A percentile compares a stretch with the other conserved stretches of the same genome.
These are phyloP conservation scores for Listronotus bonariensis DNA, from an alignment of 1,140 invertebrate genomes.

Conservation along the genomic window DNA sequence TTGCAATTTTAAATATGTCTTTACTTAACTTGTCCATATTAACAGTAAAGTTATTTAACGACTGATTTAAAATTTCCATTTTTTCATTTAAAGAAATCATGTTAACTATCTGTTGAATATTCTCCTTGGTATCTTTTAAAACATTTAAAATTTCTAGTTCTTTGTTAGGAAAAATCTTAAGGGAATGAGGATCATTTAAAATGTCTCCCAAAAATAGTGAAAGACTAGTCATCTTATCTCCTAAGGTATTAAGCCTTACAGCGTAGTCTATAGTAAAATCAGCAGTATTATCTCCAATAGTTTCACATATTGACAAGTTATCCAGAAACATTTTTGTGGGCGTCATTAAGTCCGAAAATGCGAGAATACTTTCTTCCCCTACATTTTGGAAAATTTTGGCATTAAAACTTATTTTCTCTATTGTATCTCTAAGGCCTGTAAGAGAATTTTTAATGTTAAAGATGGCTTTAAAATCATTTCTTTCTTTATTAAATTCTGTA, in stretches of 20 bases:
- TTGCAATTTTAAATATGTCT: conserved; percentile 11
- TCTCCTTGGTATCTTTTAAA: conserved; percentile 18
- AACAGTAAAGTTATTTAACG: conserved; percentile 15
- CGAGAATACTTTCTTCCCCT: conserved; percentile 16
- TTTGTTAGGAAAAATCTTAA: conserved; percentile 20
- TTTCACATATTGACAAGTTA: conserved; percentile 26
- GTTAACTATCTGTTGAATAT: conserved; percentile 5
- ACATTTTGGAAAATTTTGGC: conserved; percentile 17
- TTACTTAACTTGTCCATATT: conserved; percentile 8
- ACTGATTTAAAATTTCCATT: conserved; percentile 40
- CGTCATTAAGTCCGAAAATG: conserved; percentile 16
- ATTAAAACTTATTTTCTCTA: conserved; percentile 2
- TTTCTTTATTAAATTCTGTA: conserved; percentile 30
- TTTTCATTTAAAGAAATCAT: conserved; percentile 36
- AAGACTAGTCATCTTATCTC: conserved; percentile 7
- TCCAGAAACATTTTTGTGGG: conserved; percentile 26
- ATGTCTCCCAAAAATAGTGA: conserved; percentile 22
- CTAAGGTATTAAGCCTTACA: conserved; percentile 24
- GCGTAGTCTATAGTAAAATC: conserved; percentile 36
- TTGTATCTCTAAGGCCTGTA: not conserved
- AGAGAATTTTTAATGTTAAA: conserved; percentile 23
- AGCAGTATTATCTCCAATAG: conserved; percentile 32
- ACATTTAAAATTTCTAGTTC: conserved; percentile 22
- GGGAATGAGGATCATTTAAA: conserved; percentile 5
- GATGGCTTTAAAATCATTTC: conserved; percentile 35